Evolutionary conservation across 2,888 invertebrate genomes (phyloP), one percentile per base, ranked within the genome.

Genomic region (Macrostomum cliftonense): DNA sequence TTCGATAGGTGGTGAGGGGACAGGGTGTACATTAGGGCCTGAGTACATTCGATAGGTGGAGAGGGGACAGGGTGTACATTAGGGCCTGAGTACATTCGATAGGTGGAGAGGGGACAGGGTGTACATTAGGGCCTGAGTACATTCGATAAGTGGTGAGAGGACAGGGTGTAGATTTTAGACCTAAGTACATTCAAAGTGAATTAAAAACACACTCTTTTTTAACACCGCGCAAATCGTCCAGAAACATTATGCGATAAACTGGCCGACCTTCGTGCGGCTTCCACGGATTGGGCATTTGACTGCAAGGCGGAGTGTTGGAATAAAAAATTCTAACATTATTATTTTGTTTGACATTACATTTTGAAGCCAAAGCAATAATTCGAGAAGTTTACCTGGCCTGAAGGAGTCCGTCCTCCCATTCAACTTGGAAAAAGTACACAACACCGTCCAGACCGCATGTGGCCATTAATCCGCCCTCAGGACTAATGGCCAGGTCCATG

Each of bases 401-500:
- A 13, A 42, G 17, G 9, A 39, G 13, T 39, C 17, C 37, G 21
- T 38, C 37, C 9, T 20, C n/a, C 16, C 37, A 37, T 40, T 64
- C 62, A 49, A 73, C 71, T 75, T 89, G 86, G 70, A 84, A 89
- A 74, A 93, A 93, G 69, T 85, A 83, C 45, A 91, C 84, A 61
- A 79, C 77, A 46, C 91, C 93, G 71, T 88, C 87, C 1, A 77
- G 74, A 61, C 83, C 81, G 36, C 86, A 87, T 39, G 88, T 84
- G 42, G 89, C 88, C 50, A 93, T 77, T 12, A 89, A 89, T 16
- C 86, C 84, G 36, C 88, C 91, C 73, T 91, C 93, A 0, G 89
- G 88, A 42, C 88, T 85, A 69, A 91, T 82, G 37, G 84, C 80
- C 12, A 85, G 85, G 72, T 85, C 84, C 14, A 83, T 78, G 45